Base-by-base conservation (phyloP, 2,888 invertebrate genomes). In the Stictocephala bisonia region DNA sequence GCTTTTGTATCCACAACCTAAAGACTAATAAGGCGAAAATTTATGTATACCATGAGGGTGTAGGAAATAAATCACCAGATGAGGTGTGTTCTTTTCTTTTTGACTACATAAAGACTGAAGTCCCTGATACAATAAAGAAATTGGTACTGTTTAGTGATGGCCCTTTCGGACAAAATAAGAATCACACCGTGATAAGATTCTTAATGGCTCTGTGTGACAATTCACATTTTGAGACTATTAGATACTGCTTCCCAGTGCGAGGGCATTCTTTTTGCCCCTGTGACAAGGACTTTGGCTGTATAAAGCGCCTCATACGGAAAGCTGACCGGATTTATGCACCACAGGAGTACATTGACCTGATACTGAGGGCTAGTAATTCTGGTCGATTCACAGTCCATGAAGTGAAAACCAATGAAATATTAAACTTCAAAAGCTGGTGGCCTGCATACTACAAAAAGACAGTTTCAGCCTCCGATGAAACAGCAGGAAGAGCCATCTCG, bases 11-110 rank as follows among this genome's bases (percentile, higher is more conserved):
- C 15, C 53, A n/a, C n/a, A 71, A 75, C 56, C 48, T 74, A 15
- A 77, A 77, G 73, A 71, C 74, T 64, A 73, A 67, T 20, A 73
- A 76, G 48, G 64, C 73, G 18, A 70, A 35, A 31, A 40, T 77
- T 29, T 77, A 76, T 31, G 44, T 75, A 9, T 77, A 77, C 71
- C 76, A 77, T 72, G 75, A 78, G 66, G 77, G 77, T 13, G 53
- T 64, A 22, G 68, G 35, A 29, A 68, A 71, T 24, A 76, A 76
- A 60, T 51, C 35, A 11, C 71, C 72, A n/a, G 66, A 75, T 22
- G 73, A 71, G 56, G 71, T 75, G 35, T 58, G 71, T 44, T 51
- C 51, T 51, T 51, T 51, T 51, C 51, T 51, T 51, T 51, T 24
- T 51, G 51, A 51, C 51, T 24, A 51, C 51, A 51, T 51, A 7